A percentile compares a stretch with the other conserved stretches of the same genome.
These are phyloP conservation scores for Polia nebulosa DNA, from an alignment of 2,888 invertebrate species.

Conservation along the genomic window DNA sequence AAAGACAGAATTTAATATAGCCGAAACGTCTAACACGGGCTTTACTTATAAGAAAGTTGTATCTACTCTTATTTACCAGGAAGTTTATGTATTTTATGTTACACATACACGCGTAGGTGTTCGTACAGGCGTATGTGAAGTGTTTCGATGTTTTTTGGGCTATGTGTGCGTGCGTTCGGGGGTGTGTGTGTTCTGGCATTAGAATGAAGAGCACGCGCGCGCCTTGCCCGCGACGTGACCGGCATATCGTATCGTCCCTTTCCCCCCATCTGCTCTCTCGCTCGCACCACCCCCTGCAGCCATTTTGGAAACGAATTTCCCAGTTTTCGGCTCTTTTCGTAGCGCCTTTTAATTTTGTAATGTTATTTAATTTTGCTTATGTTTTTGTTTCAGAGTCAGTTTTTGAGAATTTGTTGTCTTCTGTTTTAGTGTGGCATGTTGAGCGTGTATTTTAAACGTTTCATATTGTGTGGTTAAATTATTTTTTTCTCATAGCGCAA, in stretches of 20 bases:
- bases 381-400: slow-evolving; percentile 70
- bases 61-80: slow-evolving; percentile 89
- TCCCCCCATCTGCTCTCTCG: slow-evolving; percentile 86
- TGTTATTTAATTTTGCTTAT: slow-evolving; percentile 81
- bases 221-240: slow-evolving; percentile 90
- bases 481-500: slow-evolving; percentile 20
- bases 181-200: slow-evolving; percentile 87
- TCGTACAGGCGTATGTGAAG: slow-evolving; percentile 68
- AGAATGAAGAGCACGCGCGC: slow-evolving; percentile 89
- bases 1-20: slow-evolving; percentile 90
- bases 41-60: slow-evolving; percentile 85
- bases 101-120: slow-evolving; percentile 53
- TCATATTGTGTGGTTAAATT: slow-evolving; percentile 26
- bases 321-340: slow-evolving; percentile 88
- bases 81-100: slow-evolving; percentile 82
- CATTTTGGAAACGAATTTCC: slow-evolving; percentile 89
- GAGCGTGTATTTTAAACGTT: slow-evolving; percentile 27
- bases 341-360: slow-evolving; percentile 87
- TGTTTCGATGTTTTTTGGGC: slow-evolving; percentile 77
- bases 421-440: slow-evolving; percentile 44
- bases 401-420: slow-evolving; percentile 63
- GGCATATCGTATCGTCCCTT: slow-evolving; percentile 89
- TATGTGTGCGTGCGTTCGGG: slow-evolving; percentile 77
- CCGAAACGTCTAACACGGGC: slow-evolving; percentile 81
- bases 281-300: slow-evolving; percentile 86